Evolutionary conservation across 2,888 invertebrate genomes (phyloP), one percentile per base, ranked within the genome.

Genomic region (Leptura quadrifasciata): DNA sequence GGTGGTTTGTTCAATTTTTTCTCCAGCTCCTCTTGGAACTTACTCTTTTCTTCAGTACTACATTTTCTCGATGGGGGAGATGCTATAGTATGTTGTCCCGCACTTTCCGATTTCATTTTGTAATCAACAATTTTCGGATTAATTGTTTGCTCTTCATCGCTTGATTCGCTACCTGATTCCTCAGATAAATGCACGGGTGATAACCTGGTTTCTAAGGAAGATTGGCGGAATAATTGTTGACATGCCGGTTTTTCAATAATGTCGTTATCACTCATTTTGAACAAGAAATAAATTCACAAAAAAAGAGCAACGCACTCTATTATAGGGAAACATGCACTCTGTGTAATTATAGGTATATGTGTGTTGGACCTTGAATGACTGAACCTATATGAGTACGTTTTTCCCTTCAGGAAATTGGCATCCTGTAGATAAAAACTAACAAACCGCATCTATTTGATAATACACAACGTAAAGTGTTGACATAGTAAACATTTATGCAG

Each of bases 131-230:
- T 78, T 67, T 76, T 78, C 5, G 76, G 75, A 6, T 18, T 17
- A 54, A 20, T 52, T 12, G 39, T 55, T 9, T 55, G 17, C 20
- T 27, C 67, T 52, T 76, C 63, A 20, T 76, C 63, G n/a, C 79
- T 78, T 68, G 54, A 69, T 24, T 69, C 69, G 4, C 52, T 61
- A 15, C 77, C 77, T 15, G 72, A 65, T 8, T 79, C 81, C 35
- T 82, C 83, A 8, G 84, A 81, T 71, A 82, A 78, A 67, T 82
- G 82, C n/a, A 80, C 76, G 39, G 87, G 85, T 9, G 84, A 81
- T 20, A 86, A 71, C 60, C 84, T 81, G 18, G 83, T 86, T 84
- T 88, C 88, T 15, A 84, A 64, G 3, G 86, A 87, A 17, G 86
- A 86, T 80, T 86, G 87, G 69, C 87, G 79, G 72, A 80, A 87